phyloP scores from a whole-genome alignment of 2,888 invertebrate species.

The Leuctra nigra region DNA sequence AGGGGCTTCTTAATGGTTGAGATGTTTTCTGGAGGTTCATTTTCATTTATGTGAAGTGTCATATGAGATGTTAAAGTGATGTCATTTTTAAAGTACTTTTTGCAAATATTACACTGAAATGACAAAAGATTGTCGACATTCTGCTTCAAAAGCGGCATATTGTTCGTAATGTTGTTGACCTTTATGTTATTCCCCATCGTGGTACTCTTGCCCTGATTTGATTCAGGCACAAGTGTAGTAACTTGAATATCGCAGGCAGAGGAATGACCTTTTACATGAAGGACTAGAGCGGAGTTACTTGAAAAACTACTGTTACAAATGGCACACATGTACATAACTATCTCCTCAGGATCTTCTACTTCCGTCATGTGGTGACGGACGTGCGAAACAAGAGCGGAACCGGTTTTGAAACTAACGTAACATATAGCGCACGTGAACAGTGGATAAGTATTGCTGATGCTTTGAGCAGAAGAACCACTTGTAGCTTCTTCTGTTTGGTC shows the following conservation, averaged over 20 bases:
- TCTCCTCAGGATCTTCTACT: not conserved
- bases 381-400: too few species aligned
- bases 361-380: too few species aligned
- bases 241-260: conserved; percentile 2
- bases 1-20: too few species aligned
- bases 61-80: not conserved
- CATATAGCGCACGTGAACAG: too few species aligned
- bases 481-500: too few species aligned
- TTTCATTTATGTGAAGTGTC: not conserved
- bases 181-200: too few species aligned
- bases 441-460: too few species aligned
- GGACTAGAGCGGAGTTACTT: not conserved
- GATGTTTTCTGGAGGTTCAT: not conserved
- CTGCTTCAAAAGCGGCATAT: too few species aligned
- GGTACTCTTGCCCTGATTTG: not conserved
- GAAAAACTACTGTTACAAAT: not conserved
- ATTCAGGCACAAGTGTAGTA: not conserved
- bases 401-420: too few species aligned
- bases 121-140: not conserved
- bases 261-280: not conserved
- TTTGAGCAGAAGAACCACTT: too few species aligned
- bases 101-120: not conserved
- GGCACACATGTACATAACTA: not conserved
- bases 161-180: too few species aligned
- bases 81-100: not conserved